phyloP scores from a whole-genome alignment of 2,113 vertebrate genomes.

The Serinus canaria region DNA sequence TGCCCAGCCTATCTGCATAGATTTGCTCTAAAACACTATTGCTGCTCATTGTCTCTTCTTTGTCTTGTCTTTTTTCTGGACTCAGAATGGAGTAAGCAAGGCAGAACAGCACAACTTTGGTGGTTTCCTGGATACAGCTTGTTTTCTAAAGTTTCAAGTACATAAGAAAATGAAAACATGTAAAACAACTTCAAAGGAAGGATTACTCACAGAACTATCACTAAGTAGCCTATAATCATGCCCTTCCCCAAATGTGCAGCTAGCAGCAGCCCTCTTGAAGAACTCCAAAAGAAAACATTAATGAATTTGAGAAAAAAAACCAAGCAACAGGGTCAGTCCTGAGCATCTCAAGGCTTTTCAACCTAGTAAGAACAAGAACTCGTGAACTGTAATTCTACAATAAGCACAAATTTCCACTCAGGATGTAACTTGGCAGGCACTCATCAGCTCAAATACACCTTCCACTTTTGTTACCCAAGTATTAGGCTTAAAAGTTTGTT shows the following conservation, averaged over 20 bases:
- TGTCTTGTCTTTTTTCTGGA: background rate
- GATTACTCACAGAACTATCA: background rate
- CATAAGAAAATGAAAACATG: accelerated
- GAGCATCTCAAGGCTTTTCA: background rate
- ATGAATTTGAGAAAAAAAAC: background rate
- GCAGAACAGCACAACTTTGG: background rate
- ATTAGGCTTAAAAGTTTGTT: background rate
- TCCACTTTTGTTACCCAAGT: background rate
- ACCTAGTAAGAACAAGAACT: background rate
- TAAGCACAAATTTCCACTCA: background rate
- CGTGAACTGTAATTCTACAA: background rate
- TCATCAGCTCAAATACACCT: background rate
- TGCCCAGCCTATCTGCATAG: background rate
- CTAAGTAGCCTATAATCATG: background rate
- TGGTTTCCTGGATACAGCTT: background rate
- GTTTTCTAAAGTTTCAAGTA: background rate
- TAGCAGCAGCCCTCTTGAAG: background rate
- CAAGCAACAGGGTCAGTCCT: background rate
- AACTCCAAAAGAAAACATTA: background rate
- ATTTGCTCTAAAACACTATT: background rate
- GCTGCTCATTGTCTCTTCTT: background rate
- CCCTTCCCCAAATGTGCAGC: background rate
- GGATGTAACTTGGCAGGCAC: accelerated
- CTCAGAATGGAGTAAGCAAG: background rate
- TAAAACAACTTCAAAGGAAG: background rate